phyloP scores from a whole-genome alignment of 2,797 vertebrate genomes.

The Champsocephalus esox region DNA sequence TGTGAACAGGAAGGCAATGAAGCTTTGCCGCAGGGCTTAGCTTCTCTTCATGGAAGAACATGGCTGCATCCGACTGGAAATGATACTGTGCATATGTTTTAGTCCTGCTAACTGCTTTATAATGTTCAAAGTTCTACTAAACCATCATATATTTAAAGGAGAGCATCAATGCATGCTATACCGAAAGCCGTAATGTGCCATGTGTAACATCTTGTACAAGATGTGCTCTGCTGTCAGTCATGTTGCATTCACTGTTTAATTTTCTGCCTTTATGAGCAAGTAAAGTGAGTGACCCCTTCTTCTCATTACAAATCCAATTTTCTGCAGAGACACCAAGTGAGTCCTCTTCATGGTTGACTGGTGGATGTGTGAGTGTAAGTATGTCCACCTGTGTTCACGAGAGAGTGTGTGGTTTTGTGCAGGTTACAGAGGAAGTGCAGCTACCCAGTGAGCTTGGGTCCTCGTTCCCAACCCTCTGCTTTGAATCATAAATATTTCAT shows the following conservation, averaged over 20 bases:
- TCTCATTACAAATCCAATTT: conserved; percentile 20
- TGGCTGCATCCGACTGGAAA: neutral
- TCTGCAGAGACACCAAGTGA: conserved; percentile 4
- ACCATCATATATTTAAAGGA: neutral
- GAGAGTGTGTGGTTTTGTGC: neutral
- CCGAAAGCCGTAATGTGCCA: neutral
- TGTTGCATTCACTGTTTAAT: neutral
- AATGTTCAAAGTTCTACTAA: conserved; percentile 6
- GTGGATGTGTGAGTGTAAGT: neutral
- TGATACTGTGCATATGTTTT: neutral
- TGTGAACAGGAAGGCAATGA: neutral
- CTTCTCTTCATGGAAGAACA: neutral
- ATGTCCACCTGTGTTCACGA: neutral
- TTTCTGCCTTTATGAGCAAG: conserved; percentile 21
- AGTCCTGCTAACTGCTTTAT: neutral
- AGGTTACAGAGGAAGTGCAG: conserved; percentile 1
- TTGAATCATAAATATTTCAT: conserved; percentile 53
- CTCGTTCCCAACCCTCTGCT: conserved; percentile 14
- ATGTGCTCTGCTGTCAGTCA: neutral
- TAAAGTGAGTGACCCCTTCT: conserved; percentile 10
- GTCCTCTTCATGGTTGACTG: neutral
- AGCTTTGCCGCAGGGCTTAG: neutral
- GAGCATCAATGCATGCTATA: neutral
- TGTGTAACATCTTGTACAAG: neutral
- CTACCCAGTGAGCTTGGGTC: conserved; percentile 21